These are phyloP conservation scores for Thymallus thymallus DNA, from an alignment of 2,113 vertebrate species.

Conservation along the genomic window DNA sequence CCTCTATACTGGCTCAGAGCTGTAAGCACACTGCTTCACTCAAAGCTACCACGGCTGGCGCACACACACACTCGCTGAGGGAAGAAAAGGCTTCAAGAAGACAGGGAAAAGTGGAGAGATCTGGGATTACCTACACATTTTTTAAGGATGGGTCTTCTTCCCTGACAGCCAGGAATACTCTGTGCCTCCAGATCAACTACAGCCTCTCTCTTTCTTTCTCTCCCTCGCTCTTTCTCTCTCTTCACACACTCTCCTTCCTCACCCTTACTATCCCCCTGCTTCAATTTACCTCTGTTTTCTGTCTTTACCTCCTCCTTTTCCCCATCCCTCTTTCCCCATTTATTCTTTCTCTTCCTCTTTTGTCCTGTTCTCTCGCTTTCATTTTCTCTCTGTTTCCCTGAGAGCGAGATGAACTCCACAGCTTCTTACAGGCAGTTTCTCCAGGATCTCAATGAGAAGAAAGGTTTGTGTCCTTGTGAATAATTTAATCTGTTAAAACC, in stretches of 20 bases:
- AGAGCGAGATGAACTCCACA: conserved; percentile 64
- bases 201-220: conserved; percentile 6
- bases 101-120: conserved; percentile 33
- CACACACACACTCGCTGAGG: not conserved
- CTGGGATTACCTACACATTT: conserved; percentile 57
- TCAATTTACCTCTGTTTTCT: not conserved
- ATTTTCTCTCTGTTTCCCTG: conserved; percentile 12
- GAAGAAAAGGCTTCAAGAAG: conserved; percentile 16
- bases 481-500: not conserved
- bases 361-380: not conserved
- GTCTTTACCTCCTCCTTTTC: conserved; percentile 3
- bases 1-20: conserved; percentile 69
- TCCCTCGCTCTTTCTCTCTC: not conserved
- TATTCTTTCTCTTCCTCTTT: not conserved
- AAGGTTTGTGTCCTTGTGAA: conserved; percentile 66
- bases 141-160: conserved; percentile 48
- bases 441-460: conserved; percentile 74
- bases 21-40: conserved; percentile 43
- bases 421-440: conserved; percentile 75
- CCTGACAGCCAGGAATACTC: conserved; percentile 45
- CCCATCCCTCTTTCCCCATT: not conserved
- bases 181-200: conserved; percentile 15
- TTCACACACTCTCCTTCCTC: not conserved
- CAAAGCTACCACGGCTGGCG: conserved; percentile 36
- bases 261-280: not conserved